These are phyloP conservation scores for Montipora foliosa DNA, from an alignment of 64 coral and sea anemone genomes.

Conservation along the genomic window DNA sequence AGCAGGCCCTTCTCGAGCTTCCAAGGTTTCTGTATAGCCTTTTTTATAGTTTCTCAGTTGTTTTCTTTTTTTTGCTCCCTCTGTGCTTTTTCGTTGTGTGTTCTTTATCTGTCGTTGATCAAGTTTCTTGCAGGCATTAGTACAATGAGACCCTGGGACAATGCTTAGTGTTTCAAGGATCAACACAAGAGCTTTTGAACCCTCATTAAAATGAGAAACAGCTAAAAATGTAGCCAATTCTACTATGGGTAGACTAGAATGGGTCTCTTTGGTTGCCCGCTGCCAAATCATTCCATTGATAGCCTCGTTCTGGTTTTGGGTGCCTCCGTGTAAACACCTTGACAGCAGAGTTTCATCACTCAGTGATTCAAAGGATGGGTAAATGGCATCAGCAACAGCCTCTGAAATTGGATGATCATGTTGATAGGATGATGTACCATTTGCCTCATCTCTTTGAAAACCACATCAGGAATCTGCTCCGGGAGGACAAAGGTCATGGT, in stretches of 20 bases:
- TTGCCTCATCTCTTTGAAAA: conserved; percentile 59
- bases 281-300: conserved; percentile 75
- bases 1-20: too few species aligned
- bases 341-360: conserved; percentile 54
- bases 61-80: too few species aligned
- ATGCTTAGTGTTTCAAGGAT: too few species aligned
- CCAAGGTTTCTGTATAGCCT: too few species aligned
- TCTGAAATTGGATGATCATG: conserved; percentile 33
- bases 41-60: too few species aligned
- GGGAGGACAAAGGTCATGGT: conserved; percentile 53
- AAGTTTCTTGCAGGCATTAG: too few species aligned
- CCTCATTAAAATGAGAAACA: conserved; percentile 28
- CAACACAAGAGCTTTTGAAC: background rate
- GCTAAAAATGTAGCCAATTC: conserved; percentile 67
- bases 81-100: too few species aligned
- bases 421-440: conserved; percentile 57
- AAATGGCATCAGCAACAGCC: background rate
- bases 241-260: conserved; percentile 10
- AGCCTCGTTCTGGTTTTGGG: background rate
- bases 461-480: conserved; percentile 61
- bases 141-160: too few species aligned
- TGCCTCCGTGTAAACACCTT: conserved; percentile 69
- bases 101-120: too few species aligned
- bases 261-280: conserved; percentile 6
- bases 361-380: conserved; percentile 22